phyloP scores from a whole-genome alignment of 2,113 vertebrate species.

The Lagopus leucura region DNA sequence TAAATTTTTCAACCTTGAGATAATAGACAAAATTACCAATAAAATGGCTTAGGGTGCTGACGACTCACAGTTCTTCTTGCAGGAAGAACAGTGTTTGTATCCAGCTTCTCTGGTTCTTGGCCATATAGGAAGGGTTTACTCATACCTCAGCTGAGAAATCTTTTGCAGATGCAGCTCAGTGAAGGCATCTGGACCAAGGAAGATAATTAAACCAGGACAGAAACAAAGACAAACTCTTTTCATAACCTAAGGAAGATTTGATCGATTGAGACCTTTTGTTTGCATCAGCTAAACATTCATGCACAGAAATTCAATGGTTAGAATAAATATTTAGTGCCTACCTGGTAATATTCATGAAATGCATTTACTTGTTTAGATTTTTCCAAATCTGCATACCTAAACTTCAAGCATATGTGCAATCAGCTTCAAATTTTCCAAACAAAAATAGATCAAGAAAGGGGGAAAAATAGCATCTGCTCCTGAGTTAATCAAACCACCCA shows the following conservation, averaged over 20 bases:
- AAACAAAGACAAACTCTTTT: conserved; percentile 38
- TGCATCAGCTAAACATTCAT: conserved; percentile 22
- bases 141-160: conserved; percentile 22
- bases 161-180: conserved; percentile 37
- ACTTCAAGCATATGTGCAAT: conserved; percentile 70
- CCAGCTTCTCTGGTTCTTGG: background rate
- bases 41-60: background rate
- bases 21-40: background rate
- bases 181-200: conserved; percentile 57
- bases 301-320: background rate
- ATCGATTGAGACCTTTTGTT: conserved; percentile 45
- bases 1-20: background rate
- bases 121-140: background rate
- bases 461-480: conserved; percentile 44
- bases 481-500: conserved; percentile 64
- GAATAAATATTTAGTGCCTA: conserved; percentile 70
- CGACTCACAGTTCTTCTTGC: background rate
- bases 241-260: conserved; percentile 10
- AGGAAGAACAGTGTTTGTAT: background rate
- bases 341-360: conserved; percentile 66
- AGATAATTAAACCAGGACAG: conserved; percentile 53
- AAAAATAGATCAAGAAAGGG: conserved; percentile 35
- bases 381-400: conserved; percentile 63
- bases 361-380: conserved; percentile 65
- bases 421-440: conserved; percentile 60